Base-by-base conservation (phyloP, 2,113 vertebrate species). In the Mesitornis unicolor region DNA sequence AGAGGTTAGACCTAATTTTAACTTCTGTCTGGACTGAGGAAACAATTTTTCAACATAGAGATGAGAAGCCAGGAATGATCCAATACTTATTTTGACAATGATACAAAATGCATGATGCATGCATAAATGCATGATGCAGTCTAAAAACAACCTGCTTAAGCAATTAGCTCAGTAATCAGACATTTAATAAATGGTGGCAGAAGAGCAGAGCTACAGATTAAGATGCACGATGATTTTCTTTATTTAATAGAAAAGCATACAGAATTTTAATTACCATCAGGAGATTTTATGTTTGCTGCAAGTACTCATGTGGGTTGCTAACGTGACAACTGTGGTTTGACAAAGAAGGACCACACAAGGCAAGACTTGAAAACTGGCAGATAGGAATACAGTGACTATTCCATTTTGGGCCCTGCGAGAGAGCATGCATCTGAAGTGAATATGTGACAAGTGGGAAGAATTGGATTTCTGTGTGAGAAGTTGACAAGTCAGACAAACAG, bases 81-180 rank as follows among this genome's bases (percentile, higher is more conserved):
- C 57, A 88, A 35, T 69, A 35, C 21, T 93, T 88, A 43, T 54
- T 87, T 87, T 93, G 65, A 28, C 51, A 71, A 43, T 35, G 54
- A 75, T 77, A 65, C 40, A 83, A 91, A 87, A 22, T 17, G 11
- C n/a, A n/a, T n/a, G n/a, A n/a, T n/a, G n/a, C n/a, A n/a, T n/a
- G n/a, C 59, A 51, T 64, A 81, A 86, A 78, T 53, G n/a, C 22
- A 59, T 24, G 25, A 70, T 38, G 24, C 51, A 81, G 38, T 57
- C 60, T 90, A 56, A 92, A 92, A 94, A n/a, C 48, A 89, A 71
- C 38, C 59, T 93, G 69, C 48, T 36, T 33, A 24, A 68, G 40
- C 54, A 94, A 90, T 88, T 86, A 97, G 43, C 25, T 95, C 57
- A 79, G 76, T 88, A 88, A 89, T 82, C 69, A 95, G 40, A 81